Conservation (phyloP, 2,888 invertebrate genomes). For the Resseliella maxima region DNA sequence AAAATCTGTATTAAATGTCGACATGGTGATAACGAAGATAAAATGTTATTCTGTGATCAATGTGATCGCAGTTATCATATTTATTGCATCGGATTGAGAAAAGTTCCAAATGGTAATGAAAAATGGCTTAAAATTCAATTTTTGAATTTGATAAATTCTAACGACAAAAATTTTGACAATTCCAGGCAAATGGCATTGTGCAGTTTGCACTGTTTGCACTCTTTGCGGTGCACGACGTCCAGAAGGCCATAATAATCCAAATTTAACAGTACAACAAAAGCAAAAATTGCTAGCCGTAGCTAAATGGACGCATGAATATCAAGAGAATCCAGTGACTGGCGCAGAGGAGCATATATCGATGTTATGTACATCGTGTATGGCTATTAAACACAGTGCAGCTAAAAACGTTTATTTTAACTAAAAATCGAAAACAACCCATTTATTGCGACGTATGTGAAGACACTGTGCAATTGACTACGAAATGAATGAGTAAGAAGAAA, state of each 20-base stretch:
- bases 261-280: conserved; percentile 68
- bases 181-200: conserved; percentile 86
- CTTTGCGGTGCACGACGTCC: conserved; percentile 72
- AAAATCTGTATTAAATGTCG: conserved; percentile 89
- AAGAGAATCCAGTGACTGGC: conserved; percentile 67
- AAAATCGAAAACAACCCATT: neutral
- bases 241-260: conserved; percentile 65
- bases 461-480: conserved; percentile 1
- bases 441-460: neutral
- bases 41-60: conserved; percentile 94
- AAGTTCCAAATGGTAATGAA: conserved; percentile 84
- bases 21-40: conserved; percentile 84
- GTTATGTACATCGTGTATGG: conserved; percentile 76
- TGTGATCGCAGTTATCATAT: conserved; percentile 96
- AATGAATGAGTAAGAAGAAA: neutral
- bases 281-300: conserved; percentile 67
- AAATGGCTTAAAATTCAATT: no score
- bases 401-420: conserved; percentile 61
- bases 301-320: conserved; percentile 57
- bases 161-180: no score
- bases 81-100: conserved; percentile 85
- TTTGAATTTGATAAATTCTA: no score
- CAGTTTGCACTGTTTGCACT: conserved; percentile 78
- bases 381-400: conserved; percentile 66
- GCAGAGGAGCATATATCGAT: conserved; percentile 68